A percentile compares a stretch with the other conserved stretches of the same genome.
Conservation (phyloP, 2,113 vertebrate genomes). For the Cepphus grylle region DNA sequence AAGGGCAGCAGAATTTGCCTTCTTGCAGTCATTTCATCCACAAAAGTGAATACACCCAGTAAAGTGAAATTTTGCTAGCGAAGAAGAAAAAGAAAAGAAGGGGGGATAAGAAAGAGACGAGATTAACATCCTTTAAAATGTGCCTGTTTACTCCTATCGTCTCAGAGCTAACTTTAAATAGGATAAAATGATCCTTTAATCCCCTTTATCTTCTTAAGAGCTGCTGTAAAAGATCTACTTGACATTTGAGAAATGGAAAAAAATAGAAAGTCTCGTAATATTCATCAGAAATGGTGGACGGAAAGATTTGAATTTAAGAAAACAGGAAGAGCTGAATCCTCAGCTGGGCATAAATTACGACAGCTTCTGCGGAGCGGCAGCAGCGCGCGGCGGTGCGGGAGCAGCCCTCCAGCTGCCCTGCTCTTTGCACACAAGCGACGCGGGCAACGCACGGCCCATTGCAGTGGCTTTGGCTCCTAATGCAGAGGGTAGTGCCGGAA, state of each 20-base stretch:
- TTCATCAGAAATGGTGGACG: conserved; percentile 11
- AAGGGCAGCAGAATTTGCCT: not conserved
- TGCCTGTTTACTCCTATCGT: conserved; percentile 54
- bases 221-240: conserved; percentile 70
- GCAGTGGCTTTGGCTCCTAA: not conserved
- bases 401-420: not conserved
- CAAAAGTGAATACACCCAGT: not conserved
- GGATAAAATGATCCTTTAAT: conserved; percentile 64
- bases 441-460: not conserved
- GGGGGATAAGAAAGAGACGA: not conserved
- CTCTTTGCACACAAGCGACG: not conserved
- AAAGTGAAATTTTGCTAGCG: not conserved
- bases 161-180: conserved; percentile 55
- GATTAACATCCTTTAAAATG: conserved; percentile 47
- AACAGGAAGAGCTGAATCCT: not conserved
- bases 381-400: not conserved
- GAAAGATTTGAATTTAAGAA: not conserved
- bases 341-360: not conserved
- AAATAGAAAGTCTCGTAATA: not conserved
- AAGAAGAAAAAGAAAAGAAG: conserved; percentile 3
- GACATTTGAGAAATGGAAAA: conserved; percentile 58
- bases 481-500: not conserved
- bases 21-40: conserved; percentile 3
- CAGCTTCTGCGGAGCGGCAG: not conserved
- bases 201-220: conserved; percentile 65